phyloP scores from a whole-genome alignment of 2,888 invertebrate genomes.

The Nomada hirtipes region DNA sequence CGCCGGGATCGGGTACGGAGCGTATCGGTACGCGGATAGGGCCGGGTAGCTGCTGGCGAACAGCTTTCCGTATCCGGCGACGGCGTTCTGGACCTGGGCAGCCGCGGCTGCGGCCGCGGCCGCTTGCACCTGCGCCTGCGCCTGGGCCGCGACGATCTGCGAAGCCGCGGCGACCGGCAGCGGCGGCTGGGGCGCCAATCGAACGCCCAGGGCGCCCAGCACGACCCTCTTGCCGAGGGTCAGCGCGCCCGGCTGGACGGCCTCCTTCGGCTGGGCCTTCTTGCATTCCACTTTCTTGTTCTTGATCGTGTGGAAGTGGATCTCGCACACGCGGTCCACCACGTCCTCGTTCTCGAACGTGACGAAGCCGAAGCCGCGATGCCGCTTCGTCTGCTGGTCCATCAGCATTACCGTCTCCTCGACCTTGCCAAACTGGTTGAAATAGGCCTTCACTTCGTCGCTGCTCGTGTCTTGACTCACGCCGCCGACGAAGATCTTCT shows the following conservation, averaged over 20 bases:
- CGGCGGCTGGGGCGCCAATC: slow-evolving; percentile 88
- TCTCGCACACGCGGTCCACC: slow-evolving; percentile 96
- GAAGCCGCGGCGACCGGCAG: slow-evolving; percentile 85
- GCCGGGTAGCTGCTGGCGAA: slow-evolving; percentile 86
- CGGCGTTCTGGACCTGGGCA: slow-evolving; percentile 87
- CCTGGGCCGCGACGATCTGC: slow-evolving; percentile 85
- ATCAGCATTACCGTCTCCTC: slow-evolving; percentile 97
- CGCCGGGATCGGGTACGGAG: slow-evolving; percentile 81
- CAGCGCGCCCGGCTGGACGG: slow-evolving; percentile 90
- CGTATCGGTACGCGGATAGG: slow-evolving; percentile 81
- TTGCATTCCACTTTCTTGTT: slow-evolving; percentile 96
- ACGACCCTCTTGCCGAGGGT: slow-evolving; percentile 89
- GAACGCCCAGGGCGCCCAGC: slow-evolving; percentile 90
- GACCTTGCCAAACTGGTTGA: slow-evolving; percentile 95
- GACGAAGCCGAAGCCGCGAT: slow-evolving; percentile 96
- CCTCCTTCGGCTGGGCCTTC: slow-evolving; percentile 96
- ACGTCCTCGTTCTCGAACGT: slow-evolving; percentile 96
- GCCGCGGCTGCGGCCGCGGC: slow-evolving; percentile 85
- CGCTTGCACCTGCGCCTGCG: slow-evolving; percentile 84
- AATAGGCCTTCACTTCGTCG: slow-evolving; percentile 95
- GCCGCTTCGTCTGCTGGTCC: slow-evolving; percentile 97
- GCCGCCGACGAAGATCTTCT: slow-evolving; percentile 97
- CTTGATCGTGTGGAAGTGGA: slow-evolving; percentile 96
- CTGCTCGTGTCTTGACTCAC: slow-evolving; percentile 96
- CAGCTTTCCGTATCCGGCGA: slow-evolving; percentile 88